A percentile compares a stretch with the other conserved stretches of the same genome.
Evolutionary conservation across 1,140 invertebrate genomes (phyloP).

Genomic region (Tribolium madens): DNA sequence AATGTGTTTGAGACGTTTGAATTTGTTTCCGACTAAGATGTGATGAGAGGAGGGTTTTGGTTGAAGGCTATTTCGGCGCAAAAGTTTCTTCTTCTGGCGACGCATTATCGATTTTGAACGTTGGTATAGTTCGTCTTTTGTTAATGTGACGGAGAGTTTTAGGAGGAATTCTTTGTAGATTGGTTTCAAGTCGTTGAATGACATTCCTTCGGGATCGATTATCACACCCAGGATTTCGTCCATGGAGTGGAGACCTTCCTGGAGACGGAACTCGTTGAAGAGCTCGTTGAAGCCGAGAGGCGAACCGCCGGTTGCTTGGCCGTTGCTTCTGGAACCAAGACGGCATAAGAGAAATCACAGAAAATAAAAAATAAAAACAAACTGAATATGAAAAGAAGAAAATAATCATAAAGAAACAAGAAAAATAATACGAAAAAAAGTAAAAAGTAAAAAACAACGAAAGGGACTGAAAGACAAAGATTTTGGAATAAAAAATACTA

Average conservation of each 20-base stretch:
- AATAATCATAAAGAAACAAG: no score
- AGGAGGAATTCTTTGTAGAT: constrained; percentile 90
- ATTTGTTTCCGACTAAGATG: constrained; percentile 62
- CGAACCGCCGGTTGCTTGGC: constrained; percentile 74
- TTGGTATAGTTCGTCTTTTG: constrained; percentile 90
- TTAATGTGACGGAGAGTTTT: constrained; percentile 87
- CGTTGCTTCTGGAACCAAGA: constrained; percentile 69
- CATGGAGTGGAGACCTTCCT: constrained; percentile 87
- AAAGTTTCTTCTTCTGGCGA: constrained; percentile 78
- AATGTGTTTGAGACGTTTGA: constrained; percentile 62
- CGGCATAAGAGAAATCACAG: constrained; percentile 20
- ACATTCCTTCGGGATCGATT: constrained; percentile 91
- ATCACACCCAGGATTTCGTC: constrained; percentile 90
- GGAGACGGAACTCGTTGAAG: constrained; percentile 85
- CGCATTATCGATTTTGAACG: constrained; percentile 90
- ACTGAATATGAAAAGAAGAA: no score
- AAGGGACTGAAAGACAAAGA: no score
- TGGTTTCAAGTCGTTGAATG: constrained; percentile 90
- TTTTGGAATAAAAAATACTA: no score
- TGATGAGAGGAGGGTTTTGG: constrained; percentile 63
- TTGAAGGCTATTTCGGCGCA: constrained; percentile 67
- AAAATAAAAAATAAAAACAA: neutral
- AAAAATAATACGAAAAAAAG: no score
- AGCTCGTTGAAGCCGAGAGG: constrained; percentile 86
- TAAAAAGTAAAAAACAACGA: no score